These are phyloP conservation scores for Limnothrissa miodon DNA, from an alignment of 2,113 vertebrate species.

Conservation along the genomic window DNA sequence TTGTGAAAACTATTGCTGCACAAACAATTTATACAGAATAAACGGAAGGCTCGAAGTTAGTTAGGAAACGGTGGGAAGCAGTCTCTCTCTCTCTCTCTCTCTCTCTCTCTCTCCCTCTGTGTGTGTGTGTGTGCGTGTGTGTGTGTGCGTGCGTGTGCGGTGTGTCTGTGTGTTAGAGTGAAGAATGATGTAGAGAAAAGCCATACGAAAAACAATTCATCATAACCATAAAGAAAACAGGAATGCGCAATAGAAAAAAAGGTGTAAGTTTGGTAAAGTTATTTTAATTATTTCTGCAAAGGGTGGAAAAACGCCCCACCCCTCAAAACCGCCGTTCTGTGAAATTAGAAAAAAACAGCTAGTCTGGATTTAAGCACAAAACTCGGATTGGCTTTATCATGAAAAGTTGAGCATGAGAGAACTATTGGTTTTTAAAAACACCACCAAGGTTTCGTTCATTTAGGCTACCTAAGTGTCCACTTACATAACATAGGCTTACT, in stretches of 20 bases:
- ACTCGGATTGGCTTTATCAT: not conserved
- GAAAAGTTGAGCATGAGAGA: not conserved
- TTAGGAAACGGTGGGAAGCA: slow-evolving; percentile 35
- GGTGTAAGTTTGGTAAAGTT: slow-evolving; percentile 61
- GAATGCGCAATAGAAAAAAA: not conserved
- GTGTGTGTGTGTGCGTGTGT: slow-evolving; percentile 50
- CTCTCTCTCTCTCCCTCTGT: too few relatives aligned
- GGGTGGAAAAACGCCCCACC: slow-evolving; percentile 71
- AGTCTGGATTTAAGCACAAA: not conserved
- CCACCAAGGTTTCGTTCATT: not conserved
- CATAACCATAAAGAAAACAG: slow-evolving; percentile 25
- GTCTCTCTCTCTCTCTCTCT: too few relatives aligned
- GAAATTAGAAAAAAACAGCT: slow-evolving; percentile 47
- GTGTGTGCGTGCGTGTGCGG: slow-evolving; percentile 27
- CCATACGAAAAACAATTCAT: slow-evolving; percentile 12
- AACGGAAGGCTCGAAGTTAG: slow-evolving; percentile 58
- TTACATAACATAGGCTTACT: slow-evolving; percentile 17
- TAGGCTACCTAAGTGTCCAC: not conserved
- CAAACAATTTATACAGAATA: slow-evolving; percentile 53
- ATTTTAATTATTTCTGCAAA: slow-evolving; percentile 46
- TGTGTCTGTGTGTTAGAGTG: slow-evolving; percentile 53
- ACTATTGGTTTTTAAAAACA: not conserved
- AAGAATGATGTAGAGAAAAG: slow-evolving; percentile 33
- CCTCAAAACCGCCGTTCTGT: slow-evolving; percentile 62
- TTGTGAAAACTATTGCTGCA: slow-evolving; percentile 47